phyloP scores from a whole-genome alignment of 2,888 invertebrate genomes.

The Alsophila aescularia region DNA sequence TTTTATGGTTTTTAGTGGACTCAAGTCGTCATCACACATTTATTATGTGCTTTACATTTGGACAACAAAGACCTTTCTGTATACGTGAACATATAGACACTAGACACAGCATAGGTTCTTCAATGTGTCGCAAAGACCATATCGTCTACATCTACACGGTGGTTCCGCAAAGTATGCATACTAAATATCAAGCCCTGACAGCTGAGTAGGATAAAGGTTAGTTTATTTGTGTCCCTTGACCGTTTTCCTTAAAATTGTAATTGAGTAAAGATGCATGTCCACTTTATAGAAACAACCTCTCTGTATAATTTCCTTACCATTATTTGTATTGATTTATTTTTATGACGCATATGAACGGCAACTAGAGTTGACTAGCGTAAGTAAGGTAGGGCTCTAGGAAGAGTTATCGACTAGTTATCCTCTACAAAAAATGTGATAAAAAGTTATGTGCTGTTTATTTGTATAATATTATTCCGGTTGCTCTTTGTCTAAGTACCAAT shows the following conservation, averaged over 20 bases:
- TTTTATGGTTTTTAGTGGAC: no score
- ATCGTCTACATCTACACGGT: constrained; percentile 2
- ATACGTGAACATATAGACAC: neutral
- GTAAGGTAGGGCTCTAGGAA: constrained; percentile 48
- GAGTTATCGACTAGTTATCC: constrained; percentile 55
- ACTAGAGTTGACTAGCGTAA: no score
- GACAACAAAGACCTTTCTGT: neutral
- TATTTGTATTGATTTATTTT: constrained; percentile 14
- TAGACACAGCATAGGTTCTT: neutral
- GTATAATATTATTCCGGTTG: constrained; percentile 1
- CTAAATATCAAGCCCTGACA: neutral
- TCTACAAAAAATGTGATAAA: constrained; percentile 54
- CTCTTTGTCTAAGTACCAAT: constrained; percentile 8
- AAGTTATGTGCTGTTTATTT: constrained; percentile 14
- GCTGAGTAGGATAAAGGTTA: constrained; percentile 13
- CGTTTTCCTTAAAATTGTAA: constrained; percentile 15
- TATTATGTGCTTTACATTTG: neutral
- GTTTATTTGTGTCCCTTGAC: neutral
- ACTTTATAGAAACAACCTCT: constrained; percentile 12
- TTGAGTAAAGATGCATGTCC: neutral
- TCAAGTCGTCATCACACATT: neutral
- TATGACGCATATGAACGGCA: constrained; percentile 8
- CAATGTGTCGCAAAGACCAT: neutral
- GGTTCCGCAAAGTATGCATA: constrained; percentile 7
- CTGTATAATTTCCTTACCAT: constrained; percentile 8